A percentile compares a stretch with the other conserved stretches of the same genome.
Evolutionary conservation across 35 echinoderm and acorn worm species (phyloP).

Genomic region (Hemicentrotus pulcherrimus): DNA sequence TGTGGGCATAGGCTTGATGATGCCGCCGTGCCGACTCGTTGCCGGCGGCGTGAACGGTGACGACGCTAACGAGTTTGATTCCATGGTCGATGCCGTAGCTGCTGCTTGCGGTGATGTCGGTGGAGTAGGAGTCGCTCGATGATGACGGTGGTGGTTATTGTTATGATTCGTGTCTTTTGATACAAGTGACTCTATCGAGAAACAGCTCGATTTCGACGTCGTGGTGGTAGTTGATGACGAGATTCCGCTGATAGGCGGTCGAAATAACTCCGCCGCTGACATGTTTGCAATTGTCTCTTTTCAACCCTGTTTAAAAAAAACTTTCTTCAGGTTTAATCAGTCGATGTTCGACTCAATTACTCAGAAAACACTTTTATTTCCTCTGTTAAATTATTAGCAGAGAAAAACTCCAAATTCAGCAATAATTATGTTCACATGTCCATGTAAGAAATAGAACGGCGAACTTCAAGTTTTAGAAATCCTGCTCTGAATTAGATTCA

Average conservation of each 20-base stretch:
- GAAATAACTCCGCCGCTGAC: slow-evolving; percentile 70
- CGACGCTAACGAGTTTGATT: slow-evolving; percentile 51
- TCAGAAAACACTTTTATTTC: background rate
- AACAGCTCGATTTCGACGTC: slow-evolving; percentile 64
- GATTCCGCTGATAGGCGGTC: slow-evolving; percentile 42
- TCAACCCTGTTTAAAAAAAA: background rate
- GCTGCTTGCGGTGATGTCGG: slow-evolving; percentile 38
- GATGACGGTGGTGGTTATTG: slow-evolving; percentile 33
- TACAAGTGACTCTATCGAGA: slow-evolving; percentile 67
- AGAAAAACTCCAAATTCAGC: background rate
- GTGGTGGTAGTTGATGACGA: slow-evolving; percentile 43
- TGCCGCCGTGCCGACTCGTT: slow-evolving; percentile 44
- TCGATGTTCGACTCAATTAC: background rate
- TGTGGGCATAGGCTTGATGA: slow-evolving; percentile 61
- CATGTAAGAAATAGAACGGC: background rate
- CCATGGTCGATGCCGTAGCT: slow-evolving; percentile 57
- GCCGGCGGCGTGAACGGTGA: slow-evolving; percentile 57
- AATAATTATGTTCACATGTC: background rate
- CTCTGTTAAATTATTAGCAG: background rate
- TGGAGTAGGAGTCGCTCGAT: slow-evolving; percentile 37
- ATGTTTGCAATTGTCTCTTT: slow-evolving; percentile 23
- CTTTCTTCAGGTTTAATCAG: background rate
- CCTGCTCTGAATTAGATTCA: background rate
- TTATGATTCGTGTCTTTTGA: slow-evolving; percentile 46
- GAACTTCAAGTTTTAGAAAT: background rate